Evolutionary conservation across 2,797 vertebrate genomes (phyloP).

Genomic region (Galaxias olidus): DNA sequence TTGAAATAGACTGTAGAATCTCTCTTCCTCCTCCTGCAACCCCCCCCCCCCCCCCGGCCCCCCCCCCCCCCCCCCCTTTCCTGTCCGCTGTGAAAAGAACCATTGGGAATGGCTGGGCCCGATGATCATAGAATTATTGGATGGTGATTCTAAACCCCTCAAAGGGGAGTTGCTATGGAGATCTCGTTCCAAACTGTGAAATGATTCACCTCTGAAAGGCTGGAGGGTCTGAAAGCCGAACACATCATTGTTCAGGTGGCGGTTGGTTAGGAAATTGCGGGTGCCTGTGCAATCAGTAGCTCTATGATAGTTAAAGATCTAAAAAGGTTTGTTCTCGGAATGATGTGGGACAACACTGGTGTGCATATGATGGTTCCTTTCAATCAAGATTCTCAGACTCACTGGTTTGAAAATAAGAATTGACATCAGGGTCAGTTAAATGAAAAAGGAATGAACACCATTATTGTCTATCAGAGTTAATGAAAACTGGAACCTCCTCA

Average conservation of each 20-base stretch:
- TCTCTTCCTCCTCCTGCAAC: constrained; percentile 91
- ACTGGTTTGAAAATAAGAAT: constrained; percentile 63
- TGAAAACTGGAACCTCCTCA: constrained; percentile 53
- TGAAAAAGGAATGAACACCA: constrained; percentile 71
- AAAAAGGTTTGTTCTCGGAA: constrained; percentile 99
- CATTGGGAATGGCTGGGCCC: constrained; percentile 99
- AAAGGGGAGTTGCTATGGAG: constrained; percentile 99
- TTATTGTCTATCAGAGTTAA: constrained; percentile 69
- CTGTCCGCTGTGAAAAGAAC: constrained; percentile 99
- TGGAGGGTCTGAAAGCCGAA: constrained; percentile 99
- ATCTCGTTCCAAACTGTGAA: constrained; percentile 99
- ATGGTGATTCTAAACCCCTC: constrained; percentile 99
- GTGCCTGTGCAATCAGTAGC: constrained; percentile 99
- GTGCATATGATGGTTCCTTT: constrained; percentile 91
- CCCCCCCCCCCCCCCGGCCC: constrained; percentile 64
- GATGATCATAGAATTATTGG: constrained; percentile 99
- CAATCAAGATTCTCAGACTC: constrained; percentile 83
- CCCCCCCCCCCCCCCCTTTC: constrained; percentile 64
- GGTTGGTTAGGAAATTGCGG: constrained; percentile 99
- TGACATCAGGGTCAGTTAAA: constrained; percentile 65
- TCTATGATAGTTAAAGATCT: constrained; percentile 99
- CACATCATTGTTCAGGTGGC: constrained; percentile 99
- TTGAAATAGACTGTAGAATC: constrained; percentile 99
- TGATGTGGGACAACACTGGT: constrained; percentile 98
- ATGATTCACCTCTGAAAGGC: constrained; percentile 99